phyloP scores from a whole-genome alignment of 2,888 invertebrate species.

The Cetonia aurata region DNA sequence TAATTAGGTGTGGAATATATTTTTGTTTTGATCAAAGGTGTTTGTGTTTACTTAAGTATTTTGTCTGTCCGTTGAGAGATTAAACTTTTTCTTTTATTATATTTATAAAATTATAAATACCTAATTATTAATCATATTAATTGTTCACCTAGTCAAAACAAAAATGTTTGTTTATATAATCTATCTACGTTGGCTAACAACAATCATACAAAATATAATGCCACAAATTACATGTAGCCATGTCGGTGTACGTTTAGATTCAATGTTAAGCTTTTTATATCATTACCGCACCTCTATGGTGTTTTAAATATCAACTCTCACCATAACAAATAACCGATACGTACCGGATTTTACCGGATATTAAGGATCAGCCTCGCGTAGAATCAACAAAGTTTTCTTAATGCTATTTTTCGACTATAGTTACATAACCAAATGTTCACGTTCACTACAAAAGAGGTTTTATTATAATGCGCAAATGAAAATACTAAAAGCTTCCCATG shows the following conservation, averaged over 20 bases:
- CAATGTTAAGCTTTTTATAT: neutral
- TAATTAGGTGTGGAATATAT: no score
- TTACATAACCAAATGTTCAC: neutral
- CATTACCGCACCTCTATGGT: neutral
- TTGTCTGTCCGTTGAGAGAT: neutral
- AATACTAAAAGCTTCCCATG: neutral
- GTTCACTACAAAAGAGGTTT: neutral
- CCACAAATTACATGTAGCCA: neutral
- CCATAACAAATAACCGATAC: constrained; percentile 12
- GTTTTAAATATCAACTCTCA: neutral
- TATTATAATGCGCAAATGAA: neutral
- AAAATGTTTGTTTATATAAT: no score
- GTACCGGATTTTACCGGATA: constrained; percentile 15
- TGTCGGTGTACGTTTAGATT: neutral
- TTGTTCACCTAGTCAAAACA: no score
- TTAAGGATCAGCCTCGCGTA: constrained; percentile 1
- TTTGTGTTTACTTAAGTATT: neutral
- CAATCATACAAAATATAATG: no score
- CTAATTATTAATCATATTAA: no score
- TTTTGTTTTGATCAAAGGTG: no score
- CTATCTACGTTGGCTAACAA: no score
- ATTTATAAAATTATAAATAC: neutral
- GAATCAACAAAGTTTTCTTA: constrained; percentile 1
- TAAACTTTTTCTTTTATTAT: neutral
- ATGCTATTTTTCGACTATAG: neutral